Evolutionary conservation across 2,797 vertebrate species (phyloP).

Genomic region (Lates japonicus): DNA sequence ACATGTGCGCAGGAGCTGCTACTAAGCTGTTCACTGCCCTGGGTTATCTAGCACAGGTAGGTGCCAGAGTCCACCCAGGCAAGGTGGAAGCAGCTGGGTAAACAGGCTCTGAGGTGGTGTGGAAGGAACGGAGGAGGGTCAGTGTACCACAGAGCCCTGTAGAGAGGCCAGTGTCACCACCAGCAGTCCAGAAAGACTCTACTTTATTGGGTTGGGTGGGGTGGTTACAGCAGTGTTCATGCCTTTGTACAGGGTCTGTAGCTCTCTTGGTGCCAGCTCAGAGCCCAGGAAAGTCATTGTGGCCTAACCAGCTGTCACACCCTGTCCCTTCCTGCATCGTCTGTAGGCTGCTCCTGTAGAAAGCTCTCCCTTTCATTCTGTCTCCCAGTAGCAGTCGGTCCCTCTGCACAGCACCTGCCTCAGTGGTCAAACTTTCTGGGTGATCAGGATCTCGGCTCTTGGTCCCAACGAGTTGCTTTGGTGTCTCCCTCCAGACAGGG

Average conservation of each 20-base stretch:
- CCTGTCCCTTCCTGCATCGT: conserved; percentile 69
- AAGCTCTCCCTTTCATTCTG: conserved; percentile 64
- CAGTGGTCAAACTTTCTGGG: conserved; percentile 69
- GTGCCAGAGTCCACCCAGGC: conserved; percentile 71
- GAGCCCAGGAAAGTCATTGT: conserved; percentile 74
- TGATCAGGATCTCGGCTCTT: conserved; percentile 53
- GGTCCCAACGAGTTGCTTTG: conserved; percentile 53
- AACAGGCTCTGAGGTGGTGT: conserved; percentile 64
- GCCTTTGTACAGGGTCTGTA: conserved; percentile 56
- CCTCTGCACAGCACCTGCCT: conserved; percentile 76
- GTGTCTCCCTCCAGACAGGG: conserved; percentile 64
- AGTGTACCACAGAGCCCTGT: conserved; percentile 25
- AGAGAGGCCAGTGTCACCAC: conserved; percentile 70
- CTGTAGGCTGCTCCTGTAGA: conserved; percentile 73
- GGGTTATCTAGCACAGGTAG: conserved; percentile 44
- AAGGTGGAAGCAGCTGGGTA: conserved; percentile 72
- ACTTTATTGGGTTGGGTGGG: conserved; percentile 44
- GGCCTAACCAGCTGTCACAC: conserved; percentile 67
- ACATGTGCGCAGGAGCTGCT: background rate
- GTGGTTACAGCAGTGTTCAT: background rate
- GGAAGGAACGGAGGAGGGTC: conserved; percentile 69
- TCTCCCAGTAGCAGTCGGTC: conserved; percentile 77
- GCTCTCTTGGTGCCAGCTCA: conserved; percentile 59
- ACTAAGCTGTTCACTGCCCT: background rate
- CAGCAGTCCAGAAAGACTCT: conserved; percentile 74